Percentiles rank a stretch among this genome's conserved stretches.
Evolutionary conservation across 2,888 invertebrate genomes (phyloP).

Genomic region (Rapana venosa): DNA sequence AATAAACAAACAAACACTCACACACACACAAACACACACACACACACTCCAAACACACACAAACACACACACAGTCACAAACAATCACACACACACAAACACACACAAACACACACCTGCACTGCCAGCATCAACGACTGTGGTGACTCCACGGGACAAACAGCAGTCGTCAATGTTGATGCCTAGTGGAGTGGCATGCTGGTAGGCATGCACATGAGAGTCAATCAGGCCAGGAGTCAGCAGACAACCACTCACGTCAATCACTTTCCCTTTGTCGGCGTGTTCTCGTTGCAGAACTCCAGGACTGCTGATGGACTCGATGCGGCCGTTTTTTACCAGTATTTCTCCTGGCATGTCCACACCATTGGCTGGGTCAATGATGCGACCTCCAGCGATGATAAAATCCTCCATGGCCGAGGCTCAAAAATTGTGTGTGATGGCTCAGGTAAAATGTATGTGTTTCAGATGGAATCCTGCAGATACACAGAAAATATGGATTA

Average conservation of each 20-base stretch:
- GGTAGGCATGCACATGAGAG: constrained; percentile 72
- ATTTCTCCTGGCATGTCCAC: constrained; percentile 59
- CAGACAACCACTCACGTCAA: constrained; percentile 67
- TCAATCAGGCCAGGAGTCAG: constrained; percentile 74
- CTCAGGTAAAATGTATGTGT: too few relatives aligned
- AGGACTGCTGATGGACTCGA: constrained; percentile 30
- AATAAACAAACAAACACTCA: too few relatives aligned
- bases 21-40: too few relatives aligned
- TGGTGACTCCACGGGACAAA: constrained; percentile 69
- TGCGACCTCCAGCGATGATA: constrained; percentile 64
- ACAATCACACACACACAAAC: too few relatives aligned
- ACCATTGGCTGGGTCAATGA: constrained; percentile 68
- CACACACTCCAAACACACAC: too few relatives aligned
- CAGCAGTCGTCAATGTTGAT: constrained; percentile 68
- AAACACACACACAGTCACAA: too few relatives aligned
- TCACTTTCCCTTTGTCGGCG: neutral
- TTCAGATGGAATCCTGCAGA: too few relatives aligned
- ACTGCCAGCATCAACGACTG: constrained; percentile 72
- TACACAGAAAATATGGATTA: too few relatives aligned
- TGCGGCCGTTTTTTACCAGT: constrained; percentile 56
- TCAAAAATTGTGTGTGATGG: too few relatives aligned
- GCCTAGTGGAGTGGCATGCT: constrained; percentile 71
- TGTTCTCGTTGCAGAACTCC: neutral
- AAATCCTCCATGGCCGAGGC: constrained; percentile 27
- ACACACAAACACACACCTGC: constrained; percentile 57